These are phyloP conservation scores for Ibycter americanus DNA, from an alignment of 2,797 vertebrate genomes.

Conservation along the genomic window DNA sequence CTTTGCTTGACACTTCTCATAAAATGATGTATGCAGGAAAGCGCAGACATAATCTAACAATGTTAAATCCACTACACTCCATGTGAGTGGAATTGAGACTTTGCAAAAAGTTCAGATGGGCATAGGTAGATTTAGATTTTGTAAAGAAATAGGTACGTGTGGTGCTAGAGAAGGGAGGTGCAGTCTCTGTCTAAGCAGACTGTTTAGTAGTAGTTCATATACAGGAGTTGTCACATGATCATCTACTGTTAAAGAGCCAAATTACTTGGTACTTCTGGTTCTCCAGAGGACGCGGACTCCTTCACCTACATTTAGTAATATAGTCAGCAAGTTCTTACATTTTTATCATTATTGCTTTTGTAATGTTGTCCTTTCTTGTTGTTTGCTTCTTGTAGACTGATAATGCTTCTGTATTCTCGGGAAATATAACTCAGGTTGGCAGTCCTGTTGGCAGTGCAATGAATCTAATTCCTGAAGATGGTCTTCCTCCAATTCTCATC, in stretches of 20 bases:
- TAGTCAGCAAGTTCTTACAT: background rate
- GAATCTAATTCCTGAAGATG: slow-evolving; percentile 97
- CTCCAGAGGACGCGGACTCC: background rate
- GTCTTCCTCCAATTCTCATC: slow-evolving; percentile 99
- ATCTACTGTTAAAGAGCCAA: background rate
- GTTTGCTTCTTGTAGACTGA: slow-evolving; percentile 72
- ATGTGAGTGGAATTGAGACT: background rate
- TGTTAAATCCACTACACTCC: background rate
- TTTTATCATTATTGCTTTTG: background rate
- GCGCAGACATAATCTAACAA: background rate
- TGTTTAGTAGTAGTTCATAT: background rate
- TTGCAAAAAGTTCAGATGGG: background rate
- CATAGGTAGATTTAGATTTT: background rate
- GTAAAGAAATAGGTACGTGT: background rate
- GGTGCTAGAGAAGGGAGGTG: background rate
- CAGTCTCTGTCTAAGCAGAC: background rate
- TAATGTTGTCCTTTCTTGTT: slow-evolving; percentile 22
- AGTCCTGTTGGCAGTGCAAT: slow-evolving; percentile 94
- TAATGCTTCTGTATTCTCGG: slow-evolving; percentile 76
- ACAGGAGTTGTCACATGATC: background rate
- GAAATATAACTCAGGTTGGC: slow-evolving; percentile 84
- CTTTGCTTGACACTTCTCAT: background rate
- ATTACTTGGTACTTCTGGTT: background rate
- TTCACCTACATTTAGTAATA: background rate
- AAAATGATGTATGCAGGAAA: background rate